phyloP scores from a whole-genome alignment of 2,113 vertebrate species.

The Loxodonta africana region DNA sequence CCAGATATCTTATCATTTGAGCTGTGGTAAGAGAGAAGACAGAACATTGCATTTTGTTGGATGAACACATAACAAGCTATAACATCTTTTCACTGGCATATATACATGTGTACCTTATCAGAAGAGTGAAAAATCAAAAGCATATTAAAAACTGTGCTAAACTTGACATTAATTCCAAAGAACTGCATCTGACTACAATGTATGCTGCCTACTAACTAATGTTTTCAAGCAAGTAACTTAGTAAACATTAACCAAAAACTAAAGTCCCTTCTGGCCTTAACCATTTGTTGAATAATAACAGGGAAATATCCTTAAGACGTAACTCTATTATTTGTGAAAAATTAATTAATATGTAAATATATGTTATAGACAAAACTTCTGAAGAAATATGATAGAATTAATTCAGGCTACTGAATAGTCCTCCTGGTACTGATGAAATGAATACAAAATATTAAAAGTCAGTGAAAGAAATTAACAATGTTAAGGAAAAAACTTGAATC shows the following conservation, averaged over 20 bases:
- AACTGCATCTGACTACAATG: background rate
- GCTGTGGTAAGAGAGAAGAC: background rate
- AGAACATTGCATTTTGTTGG: background rate
- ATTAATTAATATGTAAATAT: background rate
- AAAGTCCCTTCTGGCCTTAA: background rate
- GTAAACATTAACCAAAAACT: background rate
- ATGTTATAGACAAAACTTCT: background rate
- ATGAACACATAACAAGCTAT: no score
- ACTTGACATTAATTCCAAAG: background rate
- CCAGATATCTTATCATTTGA: background rate
- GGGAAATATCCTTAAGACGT: background rate
- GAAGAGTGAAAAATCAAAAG: background rate
- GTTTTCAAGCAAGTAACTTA: background rate
- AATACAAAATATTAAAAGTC: background rate
- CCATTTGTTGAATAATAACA: background rate
- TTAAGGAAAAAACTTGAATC: background rate
- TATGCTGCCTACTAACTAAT: background rate
- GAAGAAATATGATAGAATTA: background rate
- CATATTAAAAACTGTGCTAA: background rate
- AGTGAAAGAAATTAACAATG: background rate
- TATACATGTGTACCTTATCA: background rate
- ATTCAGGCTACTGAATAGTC: background rate
- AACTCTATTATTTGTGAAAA: background rate
- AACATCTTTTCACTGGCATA: background rate
- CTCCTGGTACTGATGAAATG: background rate